A percentile compares a stretch with the other conserved stretches of the same genome.
phyloP scores from a whole-genome alignment of 1,140 invertebrate species.

The Drosophila kurseongensis region DNA sequence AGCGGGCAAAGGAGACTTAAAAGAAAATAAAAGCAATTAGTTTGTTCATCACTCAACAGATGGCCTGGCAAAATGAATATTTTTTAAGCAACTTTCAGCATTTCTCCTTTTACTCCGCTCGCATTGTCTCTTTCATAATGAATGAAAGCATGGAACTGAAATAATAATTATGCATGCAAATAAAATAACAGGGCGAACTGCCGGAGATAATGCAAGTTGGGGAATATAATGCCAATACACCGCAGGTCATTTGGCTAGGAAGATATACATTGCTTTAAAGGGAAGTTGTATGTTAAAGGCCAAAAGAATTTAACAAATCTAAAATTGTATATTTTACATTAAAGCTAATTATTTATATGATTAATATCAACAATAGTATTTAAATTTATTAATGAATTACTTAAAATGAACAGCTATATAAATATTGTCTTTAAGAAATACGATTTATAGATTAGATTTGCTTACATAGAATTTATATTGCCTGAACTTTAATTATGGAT shows the following conservation, averaged over 20 bases:
- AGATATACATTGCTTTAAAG: constrained; percentile 6
- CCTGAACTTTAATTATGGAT: too few species aligned
- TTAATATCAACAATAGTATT: too few species aligned
- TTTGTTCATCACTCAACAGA: constrained; percentile 84
- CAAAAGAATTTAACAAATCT: not conserved
- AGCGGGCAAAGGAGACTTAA: constrained; percentile 29
- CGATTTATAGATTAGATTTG: too few species aligned
- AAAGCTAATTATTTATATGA: too few species aligned
- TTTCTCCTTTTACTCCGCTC: not conserved
- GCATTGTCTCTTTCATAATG: constrained; percentile 44
- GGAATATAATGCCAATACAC: constrained; percentile 59
- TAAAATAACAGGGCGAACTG: constrained; percentile 31
- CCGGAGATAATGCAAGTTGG: constrained; percentile 40
- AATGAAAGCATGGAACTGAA: constrained; percentile 56
- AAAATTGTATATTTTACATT: too few species aligned
- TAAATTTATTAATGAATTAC: too few species aligned
- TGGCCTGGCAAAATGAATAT: constrained; percentile 74
- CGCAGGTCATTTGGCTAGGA: constrained; percentile 33
- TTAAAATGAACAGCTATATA: too few species aligned
- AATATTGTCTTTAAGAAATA: too few species aligned
- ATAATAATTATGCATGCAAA: constrained; percentile 76
- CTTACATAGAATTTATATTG: too few species aligned
- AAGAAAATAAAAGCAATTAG: constrained; percentile 84
- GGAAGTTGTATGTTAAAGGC: not conserved
- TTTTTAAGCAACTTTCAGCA: constrained; percentile 55